Percentiles rank a stretch among this genome's conserved stretches.
Conservation (phyloP, 2,113 vertebrate genomes). For the Bolborhynchus lineola region DNA sequence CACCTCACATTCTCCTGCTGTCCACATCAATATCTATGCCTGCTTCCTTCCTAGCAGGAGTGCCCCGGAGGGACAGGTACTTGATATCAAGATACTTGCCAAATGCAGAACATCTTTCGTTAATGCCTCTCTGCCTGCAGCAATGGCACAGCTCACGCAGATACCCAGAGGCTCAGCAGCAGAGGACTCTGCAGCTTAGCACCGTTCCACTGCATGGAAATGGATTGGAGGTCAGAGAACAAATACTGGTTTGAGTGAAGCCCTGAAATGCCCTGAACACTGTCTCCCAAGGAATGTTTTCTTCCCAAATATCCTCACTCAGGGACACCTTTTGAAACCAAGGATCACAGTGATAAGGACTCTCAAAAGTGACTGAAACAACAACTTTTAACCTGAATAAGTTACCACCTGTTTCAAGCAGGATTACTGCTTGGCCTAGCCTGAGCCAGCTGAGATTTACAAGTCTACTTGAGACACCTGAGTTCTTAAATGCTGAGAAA, state of each 20-base stretch:
- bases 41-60: neutral
- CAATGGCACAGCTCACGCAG: neutral
- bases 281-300: neutral
- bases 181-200: rapidly evolving
- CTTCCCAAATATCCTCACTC: neutral
- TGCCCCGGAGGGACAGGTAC: neutral
- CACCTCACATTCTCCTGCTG: neutral
- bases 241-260: neutral
- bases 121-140: neutral
- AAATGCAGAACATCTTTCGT: neutral
- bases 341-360: neutral
- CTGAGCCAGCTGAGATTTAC: neutral
- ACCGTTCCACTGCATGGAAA: neutral
- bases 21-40: neutral
- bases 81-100: neutral
- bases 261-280: neutral
- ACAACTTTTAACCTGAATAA: neutral
- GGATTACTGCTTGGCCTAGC: neutral
- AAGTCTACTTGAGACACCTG: neutral
- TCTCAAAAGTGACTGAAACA: neutral
- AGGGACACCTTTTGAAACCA: neutral
- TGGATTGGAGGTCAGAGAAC: neutral
- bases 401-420: neutral
- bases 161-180: neutral
- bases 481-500: neutral